phyloP scores from a whole-genome alignment of 2,797 vertebrate genomes.

The Neosalanx taihuensis region DNA sequence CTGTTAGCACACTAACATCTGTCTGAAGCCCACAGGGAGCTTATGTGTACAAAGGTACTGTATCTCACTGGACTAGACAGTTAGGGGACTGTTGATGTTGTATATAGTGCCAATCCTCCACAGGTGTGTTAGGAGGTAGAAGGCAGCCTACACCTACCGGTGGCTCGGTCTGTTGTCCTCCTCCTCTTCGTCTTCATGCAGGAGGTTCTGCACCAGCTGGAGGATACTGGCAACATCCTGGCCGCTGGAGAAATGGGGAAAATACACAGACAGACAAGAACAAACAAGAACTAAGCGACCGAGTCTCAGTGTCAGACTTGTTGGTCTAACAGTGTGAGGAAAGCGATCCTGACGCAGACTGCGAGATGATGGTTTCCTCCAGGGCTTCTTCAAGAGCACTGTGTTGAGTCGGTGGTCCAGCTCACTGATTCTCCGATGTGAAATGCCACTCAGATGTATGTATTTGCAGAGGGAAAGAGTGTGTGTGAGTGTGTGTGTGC shows the following conservation, averaged over 20 bases:
- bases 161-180: conserved; percentile 75
- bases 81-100: not conserved
- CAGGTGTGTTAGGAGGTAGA: not conserved
- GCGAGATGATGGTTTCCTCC: no score
- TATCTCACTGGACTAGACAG: not conserved
- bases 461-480: not conserved
- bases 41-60: not conserved
- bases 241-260: conserved; percentile 71
- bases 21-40: not conserved
- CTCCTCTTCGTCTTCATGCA: conserved; percentile 87
- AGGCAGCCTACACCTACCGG: conserved; percentile 67
- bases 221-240: conserved; percentile 88
- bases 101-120: not conserved
- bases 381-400: no score
- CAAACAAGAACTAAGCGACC: not conserved
- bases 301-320: not conserved
- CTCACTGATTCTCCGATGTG: not conserved
- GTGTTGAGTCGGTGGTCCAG: no score
- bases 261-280: not conserved
- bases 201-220: conserved; percentile 90
- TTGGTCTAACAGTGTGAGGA: not conserved
- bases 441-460: not conserved
- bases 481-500: no score
- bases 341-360: no score
- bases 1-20: not conserved